Base-by-base conservation (phyloP, 2,113 vertebrate species). In the Myotis davidii region DNA sequence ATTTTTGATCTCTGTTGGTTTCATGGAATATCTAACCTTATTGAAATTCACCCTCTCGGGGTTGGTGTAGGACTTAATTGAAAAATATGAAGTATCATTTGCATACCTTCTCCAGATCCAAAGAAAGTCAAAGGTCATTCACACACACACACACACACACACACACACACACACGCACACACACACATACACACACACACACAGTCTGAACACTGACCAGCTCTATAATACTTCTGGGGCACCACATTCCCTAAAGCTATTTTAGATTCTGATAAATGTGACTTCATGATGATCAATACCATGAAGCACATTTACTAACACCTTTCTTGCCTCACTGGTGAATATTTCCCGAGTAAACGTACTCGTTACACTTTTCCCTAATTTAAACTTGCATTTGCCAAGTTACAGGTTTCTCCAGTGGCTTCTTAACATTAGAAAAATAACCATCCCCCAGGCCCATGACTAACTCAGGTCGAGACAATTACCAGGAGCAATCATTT, bases 401-500 rank as follows among this genome's bases (percentile, higher is more conserved):
- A 74, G 6, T 45, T 16, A 54, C 12, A 85, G 39, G 12, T n/a
- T 17, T 70, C 10, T 61, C 56, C 74, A 52, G 27, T n/a, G 12
- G 10, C 52, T 89, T 37, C 34, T 87, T 42, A 77, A n/a, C 25
- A 29, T 48, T 74, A 77, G 34, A 50, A 76, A 82, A 90, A 64
- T 59, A 67, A 52, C n/a, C 21, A 39, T 7, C 29, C 9, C 32
- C 32, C 2, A 5, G 54, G 90, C 92, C 85, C 45, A 81, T 45
- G 91, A 74, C 5, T 45, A 37, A 82, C 25, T 45, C 64, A 88
- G 42, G 18, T 39, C 17, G 45, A 96, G 88, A 76, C 9, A 12
- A 29, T 67, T 78, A 32, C 45, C 90, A 86, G 92, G 94, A 96
- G 95, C 50, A 82, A 48, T 81, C 50, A 45, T 96, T 97, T 97